Base-by-base conservation (phyloP, 2,797 vertebrate genomes). In the Takifugu rubripes region DNA sequence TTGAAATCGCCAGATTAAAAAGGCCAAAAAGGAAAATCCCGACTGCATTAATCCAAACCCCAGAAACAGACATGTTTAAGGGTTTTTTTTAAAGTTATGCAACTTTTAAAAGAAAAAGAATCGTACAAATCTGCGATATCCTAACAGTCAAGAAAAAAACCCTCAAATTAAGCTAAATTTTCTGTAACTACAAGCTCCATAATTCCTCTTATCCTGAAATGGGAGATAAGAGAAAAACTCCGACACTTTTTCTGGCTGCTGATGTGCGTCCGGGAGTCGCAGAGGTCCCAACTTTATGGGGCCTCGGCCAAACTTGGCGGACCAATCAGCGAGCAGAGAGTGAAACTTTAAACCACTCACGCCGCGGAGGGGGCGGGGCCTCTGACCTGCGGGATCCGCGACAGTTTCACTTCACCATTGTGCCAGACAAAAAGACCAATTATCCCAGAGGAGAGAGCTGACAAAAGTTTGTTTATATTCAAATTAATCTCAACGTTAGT, bases 291-390 rank as follows among this genome's bases (percentile, higher is more conserved):
- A 83, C 45, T 87, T 87, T 90, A 80, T 86, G 17, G 53, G 56
- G 42, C 55, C 64, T 54, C 57, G 40, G 83, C 64, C 48, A 72
- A 89, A 89, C 81, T 84, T 70, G 48, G 24, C 5, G 10, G 61
- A 54, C 88, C 85, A 88, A 92, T 91, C 84, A 87, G 79, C 76
- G 66, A 0, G 27, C 68, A 66, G 52, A 71, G 1, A 49, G 61
- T 31, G 81, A 85, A 89, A 91, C 91, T 91, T 91, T 91, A 87
- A 89, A 86, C 89, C 87, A 86, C 78, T 88, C 87, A 80, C 77
- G 45, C 52, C 1, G 36, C 4, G 57, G 71, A 64, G 79, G 66
- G 56, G 70, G 79, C 52, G 67, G 80, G 67, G 42, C 15, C 66
- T 64, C 74, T 69, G 83, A 65, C 64, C 44, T 6, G 43, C 71